Evolutionary conservation across 2,113 vertebrate genomes (phyloP), one percentile per base, ranked within the genome.

Genomic region (Penelope pileata): DNA sequence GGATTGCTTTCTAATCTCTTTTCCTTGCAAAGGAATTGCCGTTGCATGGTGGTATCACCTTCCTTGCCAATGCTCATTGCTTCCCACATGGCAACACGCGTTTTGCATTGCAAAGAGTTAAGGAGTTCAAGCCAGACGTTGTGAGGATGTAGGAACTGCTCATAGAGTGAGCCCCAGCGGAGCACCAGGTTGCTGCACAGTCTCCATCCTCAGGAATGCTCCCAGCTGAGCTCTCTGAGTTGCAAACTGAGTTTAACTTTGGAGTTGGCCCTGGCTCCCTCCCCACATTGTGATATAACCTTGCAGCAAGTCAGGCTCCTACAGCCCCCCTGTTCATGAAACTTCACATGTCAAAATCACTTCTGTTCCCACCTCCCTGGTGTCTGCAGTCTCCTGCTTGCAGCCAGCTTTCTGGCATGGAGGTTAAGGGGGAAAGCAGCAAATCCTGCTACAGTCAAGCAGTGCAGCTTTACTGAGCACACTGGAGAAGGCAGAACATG

Each of bases 71-170:
- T 56, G 12, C 32, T 90, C 47, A 8, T 12, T 74, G 53, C 75
- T 56, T 86, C 87, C 79, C 82, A 78, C 47, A 1, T 54, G 63
- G 89, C 81, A 90, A 45, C 58, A 62, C 62, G 36, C 59, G 7
- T 85, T 93, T 91, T 56, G 69, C 73, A 36, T 72, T 5, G 2
- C 67, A 80, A 59, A 48, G 62, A 10, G 64, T 27, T 27, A 38
- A 62, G 90, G 51, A 86, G 78, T 72, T 34, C 45, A 70, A 91
- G 82, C 74, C 96, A 95, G 88, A 88, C 94, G 76, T 88, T 80
- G 75, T 58, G 88, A 76, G 73, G 86, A 77, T 83, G 88, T 47
- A 40, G 79, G 72, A 83, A 79, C 5, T 2, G 83, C 79, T 96
- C 90, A 85, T 86, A 91, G 88, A 62, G 56, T 50, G 67, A 88